Evolutionary conservation across 2,888 invertebrate genomes (phyloP).

Genomic region (Ormyrus pomaceus): DNA sequence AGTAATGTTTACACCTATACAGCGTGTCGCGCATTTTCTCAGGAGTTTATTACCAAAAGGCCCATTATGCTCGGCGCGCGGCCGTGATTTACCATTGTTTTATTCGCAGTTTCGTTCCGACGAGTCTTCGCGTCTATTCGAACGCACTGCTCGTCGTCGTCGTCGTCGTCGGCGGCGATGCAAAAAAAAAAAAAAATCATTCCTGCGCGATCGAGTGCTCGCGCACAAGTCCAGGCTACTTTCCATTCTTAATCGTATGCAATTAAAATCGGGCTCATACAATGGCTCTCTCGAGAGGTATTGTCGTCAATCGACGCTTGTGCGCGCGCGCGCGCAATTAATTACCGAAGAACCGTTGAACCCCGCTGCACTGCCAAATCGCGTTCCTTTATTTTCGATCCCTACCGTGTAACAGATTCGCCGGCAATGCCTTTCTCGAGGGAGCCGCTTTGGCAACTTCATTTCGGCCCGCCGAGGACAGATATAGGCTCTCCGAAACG

Average conservation of each 20-base stretch:
- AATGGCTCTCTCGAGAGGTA: neutral
- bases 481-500: neutral
- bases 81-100: too few species aligned
- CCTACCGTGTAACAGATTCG: constrained; percentile 11
- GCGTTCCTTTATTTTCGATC: too few species aligned
- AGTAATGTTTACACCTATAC: too few species aligned
- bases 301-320: constrained; percentile 8
- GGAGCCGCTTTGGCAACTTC: constrained; percentile 7
- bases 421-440: constrained; percentile 26
- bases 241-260: constrained; percentile 27
- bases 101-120: too few species aligned
- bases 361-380: too few species aligned
- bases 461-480: constrained; percentile 18
- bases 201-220: too few species aligned
- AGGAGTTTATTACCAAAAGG: too few species aligned
- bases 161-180: too few species aligned
- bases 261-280: constrained; percentile 20
- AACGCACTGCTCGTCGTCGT: too few species aligned
- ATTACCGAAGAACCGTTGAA: neutral
- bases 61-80: too few species aligned
- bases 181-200: too few species aligned
- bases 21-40: too few species aligned
- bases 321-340: neutral
- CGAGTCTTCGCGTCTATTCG: neutral
- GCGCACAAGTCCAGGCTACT: constrained; percentile 1